Conservation (phyloP, 2,888 invertebrate genomes). For the Itoplectis maculator region DNA sequence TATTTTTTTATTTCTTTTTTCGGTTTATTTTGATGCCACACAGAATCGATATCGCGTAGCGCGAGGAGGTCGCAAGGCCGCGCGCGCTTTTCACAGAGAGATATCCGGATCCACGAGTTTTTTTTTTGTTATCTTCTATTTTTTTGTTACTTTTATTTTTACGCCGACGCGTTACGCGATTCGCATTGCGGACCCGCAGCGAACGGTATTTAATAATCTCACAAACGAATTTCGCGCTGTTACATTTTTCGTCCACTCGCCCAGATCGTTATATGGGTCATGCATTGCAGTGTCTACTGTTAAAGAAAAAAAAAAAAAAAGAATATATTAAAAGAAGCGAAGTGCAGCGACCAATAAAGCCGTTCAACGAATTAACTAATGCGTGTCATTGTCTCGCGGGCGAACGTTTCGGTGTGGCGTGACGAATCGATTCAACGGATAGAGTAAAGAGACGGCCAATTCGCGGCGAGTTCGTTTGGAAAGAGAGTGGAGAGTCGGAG, state of each 20-base stretch:
- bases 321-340: conserved; percentile 43
- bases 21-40: conserved; percentile 45
- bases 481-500: too few relatives aligned
- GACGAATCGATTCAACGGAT: conserved; percentile 32
- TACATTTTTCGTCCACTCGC: conserved; percentile 5
- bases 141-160: background rate
- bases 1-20: conserved; percentile 16
- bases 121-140: background rate
- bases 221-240: conserved; percentile 18
- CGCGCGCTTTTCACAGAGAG: conserved; percentile 1
- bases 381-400: conserved; percentile 45
- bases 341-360: conserved; percentile 62
- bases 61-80: conserved; percentile 15
- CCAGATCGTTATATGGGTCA: conserved; percentile 48
- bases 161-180: conserved; percentile 6
- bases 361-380: conserved; percentile 29
- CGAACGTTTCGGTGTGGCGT: conserved; percentile 58
- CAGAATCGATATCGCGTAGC: conserved; percentile 53
- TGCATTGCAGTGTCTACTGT: conserved; percentile 47
- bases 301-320: background rate
- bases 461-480: conserved; percentile 18
- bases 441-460: conserved; percentile 9
- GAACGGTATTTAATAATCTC: conserved; percentile 15
- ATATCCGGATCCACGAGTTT: conserved; percentile 15
- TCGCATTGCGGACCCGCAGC: conserved; percentile 13